Base-by-base conservation (phyloP, 1,140 invertebrate genomes). In the Drosophila athabasca region DNA sequence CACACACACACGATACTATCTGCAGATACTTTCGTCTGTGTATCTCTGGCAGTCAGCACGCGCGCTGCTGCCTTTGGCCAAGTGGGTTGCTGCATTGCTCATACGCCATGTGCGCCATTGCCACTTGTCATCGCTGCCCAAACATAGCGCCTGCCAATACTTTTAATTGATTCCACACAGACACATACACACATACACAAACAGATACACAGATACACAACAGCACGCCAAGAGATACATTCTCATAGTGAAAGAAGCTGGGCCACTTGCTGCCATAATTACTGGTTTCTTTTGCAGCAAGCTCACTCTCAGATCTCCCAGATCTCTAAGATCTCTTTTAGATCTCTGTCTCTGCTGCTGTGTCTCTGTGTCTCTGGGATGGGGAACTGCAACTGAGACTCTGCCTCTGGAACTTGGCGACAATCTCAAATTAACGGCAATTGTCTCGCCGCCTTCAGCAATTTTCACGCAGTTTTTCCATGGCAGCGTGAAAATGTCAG, bases 351-450 rank as follows among this genome's bases (percentile, higher is more conserved):
- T 0, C 24, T 24, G 24, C 24, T 5, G 5, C 24, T 24, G 43
- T 9, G 29, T 2, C 29, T 31, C 29, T 31, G 29, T 31, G 29
- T 24, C 29, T 50, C 70, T 26, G 24, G 24, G 24, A 26, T 5
- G 24, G 24, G 5, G 24, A 26, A 26, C 24, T 26, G 24, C 4
- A 5, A 26, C 24, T 43, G 43, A 26, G 19, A n/a, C 62, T 70
- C 62, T 51, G 45, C 53, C 57, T 69, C 52, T 66, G 64, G 22
- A 60, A 59, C 69, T 82, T 85, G 82, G 82, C 82, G 82, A 88
- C 84, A 89, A 89, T 88, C 83, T 79, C 62, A 83, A 83, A 88
- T 88, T 88, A 87, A 87, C 79, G 83, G 79, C 83, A 88, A 88
- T 88, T 88, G 83, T 88, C 64, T 89, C 62, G 75, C 83, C 82